Conservation (phyloP, 2,797 vertebrate species). For the Sarcoramphus papa region DNA sequence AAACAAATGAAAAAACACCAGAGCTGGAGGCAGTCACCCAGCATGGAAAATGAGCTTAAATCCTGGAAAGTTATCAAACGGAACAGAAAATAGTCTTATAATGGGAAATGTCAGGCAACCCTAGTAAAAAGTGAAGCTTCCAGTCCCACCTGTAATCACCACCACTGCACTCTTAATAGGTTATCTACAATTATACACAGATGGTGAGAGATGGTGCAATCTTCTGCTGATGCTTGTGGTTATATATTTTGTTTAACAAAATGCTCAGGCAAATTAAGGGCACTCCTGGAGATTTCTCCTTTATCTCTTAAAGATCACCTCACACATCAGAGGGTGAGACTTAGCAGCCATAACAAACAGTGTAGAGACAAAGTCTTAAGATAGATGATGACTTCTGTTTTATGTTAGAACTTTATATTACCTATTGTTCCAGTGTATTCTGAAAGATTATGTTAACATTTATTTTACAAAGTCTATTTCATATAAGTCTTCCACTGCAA, state of each 20-base stretch:
- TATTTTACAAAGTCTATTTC: not conserved
- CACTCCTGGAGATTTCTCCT: conserved; percentile 57
- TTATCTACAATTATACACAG: conserved; percentile 37
- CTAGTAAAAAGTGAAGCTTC: conserved; percentile 8
- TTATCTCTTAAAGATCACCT: conserved; percentile 4
- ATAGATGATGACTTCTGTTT: not conserved
- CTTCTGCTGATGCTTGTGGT: not conserved
- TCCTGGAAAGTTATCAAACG: not conserved
- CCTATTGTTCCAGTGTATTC: not conserved
- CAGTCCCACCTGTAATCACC: conserved; percentile 58
- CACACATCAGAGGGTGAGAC: not conserved
- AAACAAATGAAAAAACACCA: not conserved
- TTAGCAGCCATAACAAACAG: not conserved
- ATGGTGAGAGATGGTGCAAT: conserved; percentile 27
- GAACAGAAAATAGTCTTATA: conserved; percentile 48
- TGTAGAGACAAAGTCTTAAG: not conserved
- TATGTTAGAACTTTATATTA: not conserved
- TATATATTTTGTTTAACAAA: conserved; percentile 37
- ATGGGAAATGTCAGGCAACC: conserved; percentile 34
- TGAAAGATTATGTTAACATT: not conserved
- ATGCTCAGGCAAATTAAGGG: conserved; percentile 12
- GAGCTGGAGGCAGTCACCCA: conserved; percentile 19
- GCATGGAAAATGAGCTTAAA: conserved; percentile 43
- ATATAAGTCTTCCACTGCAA: not conserved
- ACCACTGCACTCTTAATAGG: conserved; percentile 25